Conservation (phyloP, 37 sponge, comb jelly and placozoan genomes). For the Beroe ovata region DNA sequence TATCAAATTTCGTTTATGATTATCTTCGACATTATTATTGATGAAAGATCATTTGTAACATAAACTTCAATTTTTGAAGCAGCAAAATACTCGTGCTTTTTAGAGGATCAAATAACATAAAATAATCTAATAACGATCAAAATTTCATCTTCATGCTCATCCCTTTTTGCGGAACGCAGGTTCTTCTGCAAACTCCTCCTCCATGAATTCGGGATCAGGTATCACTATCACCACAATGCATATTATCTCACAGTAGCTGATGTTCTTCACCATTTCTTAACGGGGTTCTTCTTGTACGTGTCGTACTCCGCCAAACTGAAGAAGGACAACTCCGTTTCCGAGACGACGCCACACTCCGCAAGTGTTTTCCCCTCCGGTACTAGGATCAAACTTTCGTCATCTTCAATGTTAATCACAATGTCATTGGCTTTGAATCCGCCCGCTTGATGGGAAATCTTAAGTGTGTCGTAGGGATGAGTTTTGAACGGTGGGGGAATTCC, state of each 20-base stretch:
- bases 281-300: constrained; percentile 24
- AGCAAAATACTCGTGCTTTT: too few species aligned
- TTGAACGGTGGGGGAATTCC: constrained; percentile 45
- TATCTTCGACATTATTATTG: too few species aligned
- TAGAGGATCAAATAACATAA: too few species aligned
- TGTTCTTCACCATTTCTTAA: constrained; percentile 36
- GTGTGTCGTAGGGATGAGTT: constrained; percentile 51
- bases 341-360: constrained; percentile 18
- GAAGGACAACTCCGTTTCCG: constrained; percentile 57
- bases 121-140: too few species aligned
- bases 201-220: too few species aligned
- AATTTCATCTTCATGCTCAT: too few species aligned
- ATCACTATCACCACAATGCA: background rate
- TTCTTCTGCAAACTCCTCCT: too few species aligned
- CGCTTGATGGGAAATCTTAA: constrained; percentile 61
- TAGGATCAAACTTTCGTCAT: constrained; percentile 4
- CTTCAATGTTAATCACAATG: constrained; percentile 37
- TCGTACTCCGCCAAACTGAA: constrained; percentile 22
- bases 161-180: too few species aligned
- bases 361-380: background rate
- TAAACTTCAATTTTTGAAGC: too few species aligned
- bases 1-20: too few species aligned
- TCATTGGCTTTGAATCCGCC: constrained; percentile 58
- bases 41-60: too few species aligned
- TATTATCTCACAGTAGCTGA: background rate